Conservation (phyloP, 2,888 invertebrate species). For the Ganaspis brasiliensis region DNA sequence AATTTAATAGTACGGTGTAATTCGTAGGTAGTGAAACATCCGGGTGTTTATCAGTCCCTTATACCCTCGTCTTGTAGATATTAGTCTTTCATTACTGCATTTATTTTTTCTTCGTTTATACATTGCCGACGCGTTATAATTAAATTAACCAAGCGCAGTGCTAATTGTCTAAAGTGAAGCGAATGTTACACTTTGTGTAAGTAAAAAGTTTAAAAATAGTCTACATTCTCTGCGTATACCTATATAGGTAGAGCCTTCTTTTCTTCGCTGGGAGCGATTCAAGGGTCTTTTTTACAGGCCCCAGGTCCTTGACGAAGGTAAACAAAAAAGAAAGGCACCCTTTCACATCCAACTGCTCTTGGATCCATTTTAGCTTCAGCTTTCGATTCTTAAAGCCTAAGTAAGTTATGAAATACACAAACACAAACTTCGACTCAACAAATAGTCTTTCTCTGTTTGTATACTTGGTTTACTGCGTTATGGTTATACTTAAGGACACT, state of each 20-base stretch:
- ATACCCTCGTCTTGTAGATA: constrained; percentile 35
- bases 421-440: constrained; percentile 71
- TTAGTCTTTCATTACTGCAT: constrained; percentile 55
- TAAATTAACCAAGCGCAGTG: constrained; percentile 67
- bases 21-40: constrained; percentile 58
- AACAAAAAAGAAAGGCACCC: constrained; percentile 51
- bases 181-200: constrained; percentile 35
- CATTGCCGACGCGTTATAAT: constrained; percentile 60
- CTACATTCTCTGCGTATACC: constrained; percentile 22
- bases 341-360: constrained; percentile 34
- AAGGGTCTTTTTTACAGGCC: constrained; percentile 62
- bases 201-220: neutral
- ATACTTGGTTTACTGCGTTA: constrained; percentile 60
- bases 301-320: constrained; percentile 40
- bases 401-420: constrained; percentile 77
- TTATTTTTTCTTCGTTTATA: constrained; percentile 46
- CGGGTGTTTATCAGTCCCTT: constrained; percentile 53
- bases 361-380: neutral
- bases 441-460: constrained; percentile 70
- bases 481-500: constrained; percentile 26
- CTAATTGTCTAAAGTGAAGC: constrained; percentile 63
- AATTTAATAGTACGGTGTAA: no score
- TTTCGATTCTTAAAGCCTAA: constrained; percentile 54
- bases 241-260: constrained; percentile 7
- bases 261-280: constrained; percentile 64